Percentiles rank a stretch among this genome's conserved stretches.
These are phyloP conservation scores for Vimba vimba DNA, from an alignment of 2,113 vertebrate species.

Conservation along the genomic window DNA sequence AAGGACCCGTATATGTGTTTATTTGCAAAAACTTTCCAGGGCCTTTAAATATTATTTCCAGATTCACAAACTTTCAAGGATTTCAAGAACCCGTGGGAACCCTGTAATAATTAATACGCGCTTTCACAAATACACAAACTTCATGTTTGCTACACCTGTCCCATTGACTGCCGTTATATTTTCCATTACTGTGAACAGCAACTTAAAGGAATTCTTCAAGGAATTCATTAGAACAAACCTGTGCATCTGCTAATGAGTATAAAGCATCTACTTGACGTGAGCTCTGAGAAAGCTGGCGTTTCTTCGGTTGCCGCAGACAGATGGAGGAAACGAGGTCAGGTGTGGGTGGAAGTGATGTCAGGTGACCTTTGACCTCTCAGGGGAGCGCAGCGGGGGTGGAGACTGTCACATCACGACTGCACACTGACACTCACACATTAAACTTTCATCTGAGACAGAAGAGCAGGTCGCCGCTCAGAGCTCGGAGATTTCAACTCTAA, in stretches of 20 bases:
- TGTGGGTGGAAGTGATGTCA: not conserved
- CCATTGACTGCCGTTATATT: not conserved
- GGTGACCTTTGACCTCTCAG: conserved; percentile 32
- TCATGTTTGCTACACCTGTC: not conserved
- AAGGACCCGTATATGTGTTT: too few relatives aligned
- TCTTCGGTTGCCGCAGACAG: not conserved
- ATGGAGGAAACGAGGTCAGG: conserved; percentile 31
- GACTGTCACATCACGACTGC: conserved; percentile 14
- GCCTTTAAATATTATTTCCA: too few relatives aligned
- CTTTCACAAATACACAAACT: not conserved
- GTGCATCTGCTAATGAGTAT: not conserved
- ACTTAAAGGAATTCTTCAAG: not conserved
- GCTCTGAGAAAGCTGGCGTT: not conserved
- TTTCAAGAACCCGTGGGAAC: too few relatives aligned
- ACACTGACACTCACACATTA: conserved; percentile 2
- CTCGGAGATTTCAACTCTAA: not conserved
- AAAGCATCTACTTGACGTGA: not conserved
- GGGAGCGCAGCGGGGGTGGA: conserved; percentile 7
- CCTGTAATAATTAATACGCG: not conserved
- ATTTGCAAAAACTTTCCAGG: too few relatives aligned
- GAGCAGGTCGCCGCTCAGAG: not conserved
- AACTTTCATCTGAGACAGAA: not conserved
- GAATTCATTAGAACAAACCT: not conserved
- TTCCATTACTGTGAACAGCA: not conserved
- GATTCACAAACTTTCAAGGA: too few relatives aligned